These are phyloP conservation scores for Alloscopus bannaensis DNA, from an alignment of 2,888 invertebrate species.

Conservation along the genomic window DNA sequence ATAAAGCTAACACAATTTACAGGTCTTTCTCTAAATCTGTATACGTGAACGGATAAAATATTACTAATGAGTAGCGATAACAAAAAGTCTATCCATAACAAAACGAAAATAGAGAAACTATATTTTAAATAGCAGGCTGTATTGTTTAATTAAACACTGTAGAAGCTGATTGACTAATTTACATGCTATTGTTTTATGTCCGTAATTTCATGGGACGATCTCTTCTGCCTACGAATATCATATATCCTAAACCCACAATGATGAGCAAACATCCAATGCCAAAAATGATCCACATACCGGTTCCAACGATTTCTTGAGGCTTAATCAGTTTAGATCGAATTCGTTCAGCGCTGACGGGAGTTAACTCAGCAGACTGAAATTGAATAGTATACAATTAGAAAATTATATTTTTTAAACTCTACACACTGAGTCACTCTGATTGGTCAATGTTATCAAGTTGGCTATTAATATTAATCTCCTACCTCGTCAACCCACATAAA, in stretches of 20 bases:
- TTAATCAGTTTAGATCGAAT: constrained; percentile 59
- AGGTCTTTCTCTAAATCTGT: too few relatives aligned
- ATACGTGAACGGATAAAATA: too few relatives aligned
- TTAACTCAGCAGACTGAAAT: constrained; percentile 55
- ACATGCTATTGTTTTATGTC: too few relatives aligned
- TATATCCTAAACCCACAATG: constrained; percentile 38
- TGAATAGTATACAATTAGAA: constrained; percentile 2
- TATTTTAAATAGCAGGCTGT: too few relatives aligned
- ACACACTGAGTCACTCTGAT: too few relatives aligned
- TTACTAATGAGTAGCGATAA: too few relatives aligned
- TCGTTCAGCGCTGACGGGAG: constrained; percentile 55
- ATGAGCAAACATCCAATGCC: constrained; percentile 56
- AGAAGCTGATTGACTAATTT: too few relatives aligned
- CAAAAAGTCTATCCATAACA: too few relatives aligned
- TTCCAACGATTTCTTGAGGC: constrained; percentile 59
- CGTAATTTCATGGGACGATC: constrained; percentile 13
- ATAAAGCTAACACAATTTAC: too few relatives aligned
- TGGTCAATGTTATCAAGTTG: too few relatives aligned
- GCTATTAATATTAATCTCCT: background rate
- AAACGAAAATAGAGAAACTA: too few relatives aligned
- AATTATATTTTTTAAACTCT: background rate
- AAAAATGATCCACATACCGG: constrained; percentile 59
- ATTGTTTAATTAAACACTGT: too few relatives aligned
- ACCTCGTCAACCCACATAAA: constrained; percentile 73
- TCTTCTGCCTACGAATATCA: constrained; percentile 31